Evolutionary conservation across 2,113 vertebrate genomes (phyloP).

Genomic region (Theropithecus gelada): DNA sequence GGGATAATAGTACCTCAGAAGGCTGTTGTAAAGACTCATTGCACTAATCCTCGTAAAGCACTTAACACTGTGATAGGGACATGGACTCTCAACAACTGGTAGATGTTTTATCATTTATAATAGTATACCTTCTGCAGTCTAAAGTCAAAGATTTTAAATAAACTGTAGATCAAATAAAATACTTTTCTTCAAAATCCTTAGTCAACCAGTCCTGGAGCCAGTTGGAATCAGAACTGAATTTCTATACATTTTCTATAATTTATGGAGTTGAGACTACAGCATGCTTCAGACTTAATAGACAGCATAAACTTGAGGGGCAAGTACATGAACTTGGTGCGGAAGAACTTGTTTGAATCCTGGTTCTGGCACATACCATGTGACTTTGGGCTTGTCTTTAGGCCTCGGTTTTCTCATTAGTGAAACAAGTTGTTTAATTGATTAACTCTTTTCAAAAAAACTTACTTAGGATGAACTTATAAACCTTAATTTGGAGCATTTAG

Average conservation of each 20-base stretch:
- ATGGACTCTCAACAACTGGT: not conserved
- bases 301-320: not conserved
- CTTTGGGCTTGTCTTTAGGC: not conserved
- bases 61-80: not conserved
- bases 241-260: not conserved
- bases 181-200: not conserved
- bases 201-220: not conserved
- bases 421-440: not conserved
- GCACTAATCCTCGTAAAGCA: not conserved
- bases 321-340: not conserved
- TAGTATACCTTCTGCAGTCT: not conserved
- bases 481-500: not conserved
- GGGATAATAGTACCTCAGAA: not conserved
- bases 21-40: not conserved
- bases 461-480: not conserved
- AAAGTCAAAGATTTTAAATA: not conserved
- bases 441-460: not conserved
- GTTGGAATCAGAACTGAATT: slow-evolving; percentile 7
- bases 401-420: not conserved
- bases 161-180: not conserved
- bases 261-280: not conserved
- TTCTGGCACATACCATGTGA: not conserved
- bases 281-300: not conserved
- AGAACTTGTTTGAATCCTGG: not conserved
- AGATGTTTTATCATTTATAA: not conserved